Base-by-base conservation (phyloP, 2,888 invertebrate genomes). In the Apamea crenata region DNA sequence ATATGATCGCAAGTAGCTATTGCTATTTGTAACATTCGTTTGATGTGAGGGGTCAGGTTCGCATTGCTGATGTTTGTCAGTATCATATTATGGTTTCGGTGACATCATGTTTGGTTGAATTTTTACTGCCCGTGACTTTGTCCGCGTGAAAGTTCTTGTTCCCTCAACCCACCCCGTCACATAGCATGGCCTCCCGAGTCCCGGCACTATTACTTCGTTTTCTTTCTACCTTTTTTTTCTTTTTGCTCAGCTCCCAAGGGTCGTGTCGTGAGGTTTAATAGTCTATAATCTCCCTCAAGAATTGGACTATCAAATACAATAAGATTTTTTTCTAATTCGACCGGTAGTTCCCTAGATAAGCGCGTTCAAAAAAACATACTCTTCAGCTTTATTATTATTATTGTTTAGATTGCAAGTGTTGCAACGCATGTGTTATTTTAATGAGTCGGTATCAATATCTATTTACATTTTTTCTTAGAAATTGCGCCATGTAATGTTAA, bases 381-480 rank as follows among this genome's bases (percentile, higher is more conserved):
- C 6, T 16, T 47, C 47, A 16, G 47, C 7, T 59, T 14, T 59
- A 59, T n/a, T n/a, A 59, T n/a, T 14, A 59, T 5, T 59, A n/a
- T 14, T 16, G 14, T 2, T 5, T 47, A 18, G 50, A 44, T 76
- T 32, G 44, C 21, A 16, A 53, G 3, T 83, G 72, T 83, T 65
- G 71, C 71, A 10, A 74, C 14, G 25, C 40, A n/a, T 32, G 5
- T 76, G 29, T 69, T 74, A 61, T 56, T 73, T 25, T 56, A 29
- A 36, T 16, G 18, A 36, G 2, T 63, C 29, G 16, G 21, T 77
- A 53, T 29, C 29, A 18, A 63, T 63, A 63, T 63, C 32, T 32
- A 66, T 77, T 70, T 70, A 74, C 66, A 72, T 1, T 16, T 18
- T 50, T 79, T 70, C 79, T 66, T 44, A 75, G 72, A 75, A 81